Conservation (phyloP, 2,797 vertebrate species). For the Molothrus ater region DNA sequence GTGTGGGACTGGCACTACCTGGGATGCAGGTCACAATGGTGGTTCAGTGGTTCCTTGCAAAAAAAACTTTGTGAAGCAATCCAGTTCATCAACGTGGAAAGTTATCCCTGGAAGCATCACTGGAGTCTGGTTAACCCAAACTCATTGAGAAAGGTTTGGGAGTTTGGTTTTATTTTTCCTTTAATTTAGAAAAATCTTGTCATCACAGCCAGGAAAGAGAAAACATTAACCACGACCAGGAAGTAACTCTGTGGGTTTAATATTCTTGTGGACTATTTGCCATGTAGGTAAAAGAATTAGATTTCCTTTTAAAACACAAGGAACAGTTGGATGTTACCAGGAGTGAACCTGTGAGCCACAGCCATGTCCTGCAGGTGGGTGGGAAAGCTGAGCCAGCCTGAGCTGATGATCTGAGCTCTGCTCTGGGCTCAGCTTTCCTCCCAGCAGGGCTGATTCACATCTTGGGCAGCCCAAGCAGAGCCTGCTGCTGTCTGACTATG, state of each 20-base stretch:
- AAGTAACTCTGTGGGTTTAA: not conserved
- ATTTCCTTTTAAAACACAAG: not conserved
- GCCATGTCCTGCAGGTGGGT: not conserved
- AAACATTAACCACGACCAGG: not conserved
- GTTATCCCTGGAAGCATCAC: not conserved
- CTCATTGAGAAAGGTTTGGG: not conserved
- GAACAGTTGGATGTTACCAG: not conserved
- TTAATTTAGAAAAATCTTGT: not conserved
- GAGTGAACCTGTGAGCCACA: not conserved
- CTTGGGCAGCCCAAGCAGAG: not conserved
- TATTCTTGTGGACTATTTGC: not conserved
- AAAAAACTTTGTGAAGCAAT: not conserved
- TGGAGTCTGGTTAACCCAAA: not conserved
- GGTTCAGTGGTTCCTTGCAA: not conserved
- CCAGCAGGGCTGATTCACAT: not conserved
- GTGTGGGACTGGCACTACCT: not conserved
- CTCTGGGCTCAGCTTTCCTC: not conserved
- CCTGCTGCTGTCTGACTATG: not conserved
- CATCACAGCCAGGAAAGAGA: not conserved
- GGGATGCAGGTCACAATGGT: not conserved
- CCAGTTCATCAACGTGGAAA: not conserved
- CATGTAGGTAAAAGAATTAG: not conserved
- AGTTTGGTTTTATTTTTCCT: not conserved
- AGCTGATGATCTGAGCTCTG: not conserved
- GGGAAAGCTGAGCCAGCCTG: constrained; percentile 2